Conservation (phyloP, 2,888 invertebrate genomes). For the Synergus umbraculus region DNA sequence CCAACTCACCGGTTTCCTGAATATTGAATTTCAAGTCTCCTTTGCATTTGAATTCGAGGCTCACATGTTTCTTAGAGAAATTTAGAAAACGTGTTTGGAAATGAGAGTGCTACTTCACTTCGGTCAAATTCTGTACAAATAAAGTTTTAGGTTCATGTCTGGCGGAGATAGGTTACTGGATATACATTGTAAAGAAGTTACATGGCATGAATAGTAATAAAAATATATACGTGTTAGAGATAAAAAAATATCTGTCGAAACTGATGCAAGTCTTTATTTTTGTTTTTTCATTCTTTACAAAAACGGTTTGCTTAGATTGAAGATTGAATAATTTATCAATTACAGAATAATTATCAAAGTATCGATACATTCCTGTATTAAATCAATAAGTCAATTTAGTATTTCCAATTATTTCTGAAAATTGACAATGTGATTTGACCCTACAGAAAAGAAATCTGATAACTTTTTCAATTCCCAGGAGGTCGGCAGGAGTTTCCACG, state of each 20-base stretch:
- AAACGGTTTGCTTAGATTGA: no score
- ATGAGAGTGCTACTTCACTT: conserved; percentile 1
- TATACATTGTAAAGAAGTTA: not conserved
- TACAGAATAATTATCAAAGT: no score
- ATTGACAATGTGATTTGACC: conserved; percentile 13
- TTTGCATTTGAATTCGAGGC: conserved; percentile 27
- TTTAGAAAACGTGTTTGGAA: conserved; percentile 1
- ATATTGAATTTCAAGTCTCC: conserved; percentile 29
- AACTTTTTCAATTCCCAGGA: conserved; percentile 1
- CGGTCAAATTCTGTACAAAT: conserved; percentile 25
- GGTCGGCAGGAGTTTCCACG: conserved; percentile 1
- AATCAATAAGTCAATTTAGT: not conserved
- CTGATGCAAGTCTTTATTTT: not conserved
- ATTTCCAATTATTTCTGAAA: not conserved
- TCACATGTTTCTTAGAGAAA: conserved; percentile 13
- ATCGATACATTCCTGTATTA: not conserved
- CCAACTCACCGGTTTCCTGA: conserved; percentile 27
- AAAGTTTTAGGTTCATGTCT: conserved; percentile 19
- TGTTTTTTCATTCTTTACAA: no score
- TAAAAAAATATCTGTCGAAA: not conserved
- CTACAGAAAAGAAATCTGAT: not conserved
- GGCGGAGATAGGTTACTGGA: not conserved
- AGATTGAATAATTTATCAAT: no score
- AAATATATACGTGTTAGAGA: no score
- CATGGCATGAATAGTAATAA: not conserved